phyloP scores from a whole-genome alignment of 2,888 invertebrate genomes.

The Drosophila subquinaria region DNA sequence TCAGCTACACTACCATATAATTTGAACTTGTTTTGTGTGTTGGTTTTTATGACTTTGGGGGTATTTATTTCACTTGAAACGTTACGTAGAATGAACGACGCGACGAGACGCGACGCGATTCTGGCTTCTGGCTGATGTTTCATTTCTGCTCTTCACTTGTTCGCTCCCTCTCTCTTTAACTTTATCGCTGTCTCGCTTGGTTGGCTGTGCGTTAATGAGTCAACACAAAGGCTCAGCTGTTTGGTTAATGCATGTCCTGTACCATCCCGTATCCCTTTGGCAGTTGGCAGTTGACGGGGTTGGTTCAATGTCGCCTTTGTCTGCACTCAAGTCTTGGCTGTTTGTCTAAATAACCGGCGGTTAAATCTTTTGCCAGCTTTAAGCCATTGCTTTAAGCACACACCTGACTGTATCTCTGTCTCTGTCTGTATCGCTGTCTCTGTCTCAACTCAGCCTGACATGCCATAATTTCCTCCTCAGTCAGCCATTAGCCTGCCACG shows the following conservation, averaged over 20 bases:
- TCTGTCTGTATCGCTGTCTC: conserved; percentile 10
- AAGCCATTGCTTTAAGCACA: conserved; percentile 36
- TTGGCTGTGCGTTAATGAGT: conserved; percentile 73
- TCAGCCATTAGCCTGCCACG: conserved; percentile 38
- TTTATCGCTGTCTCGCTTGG: conserved; percentile 2
- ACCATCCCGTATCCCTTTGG: conserved; percentile 29
- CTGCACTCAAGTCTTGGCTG: conserved; percentile 52
- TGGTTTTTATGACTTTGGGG: conserved; percentile 75
- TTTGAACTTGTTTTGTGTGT: conserved; percentile 40
- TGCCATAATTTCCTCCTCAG: conserved; percentile 48
- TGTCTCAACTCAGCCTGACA: conserved; percentile 23
- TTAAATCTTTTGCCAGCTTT: conserved; percentile 50
- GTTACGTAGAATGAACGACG: conserved; percentile 35
- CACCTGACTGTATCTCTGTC: conserved; percentile 25
- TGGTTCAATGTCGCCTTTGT: conserved; percentile 64
- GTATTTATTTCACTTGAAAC: conserved; percentile 79
- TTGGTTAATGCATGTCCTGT: conserved; percentile 73
- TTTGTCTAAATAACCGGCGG: conserved; percentile 53
- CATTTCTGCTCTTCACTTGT: conserved; percentile 9
- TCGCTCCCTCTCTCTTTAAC: not conserved
- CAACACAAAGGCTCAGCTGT: conserved; percentile 78
- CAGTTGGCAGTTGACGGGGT: conserved; percentile 36
- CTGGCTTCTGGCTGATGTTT: conserved; percentile 22
- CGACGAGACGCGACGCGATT: conserved; percentile 26
- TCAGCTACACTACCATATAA: not conserved